A percentile compares a stretch with the other conserved stretches of the same genome.
Evolutionary conservation across 2,113 vertebrate genomes (phyloP).

Genomic region (Petrocephalus microphthalmus): DNA sequence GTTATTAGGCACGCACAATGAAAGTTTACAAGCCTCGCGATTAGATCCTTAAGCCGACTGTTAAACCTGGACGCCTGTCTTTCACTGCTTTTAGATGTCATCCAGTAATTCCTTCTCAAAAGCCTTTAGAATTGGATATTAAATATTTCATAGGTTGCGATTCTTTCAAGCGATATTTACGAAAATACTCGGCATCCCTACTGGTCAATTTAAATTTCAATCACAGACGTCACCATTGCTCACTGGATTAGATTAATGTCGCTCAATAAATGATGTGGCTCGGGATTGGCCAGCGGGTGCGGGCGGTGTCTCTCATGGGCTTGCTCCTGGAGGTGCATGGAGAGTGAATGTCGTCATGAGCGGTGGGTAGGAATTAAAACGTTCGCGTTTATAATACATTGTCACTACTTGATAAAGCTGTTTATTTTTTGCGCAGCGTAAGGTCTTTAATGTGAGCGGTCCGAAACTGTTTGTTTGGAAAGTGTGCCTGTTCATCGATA

Average conservation of each 20-base stretch:
- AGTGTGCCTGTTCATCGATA: conserved; percentile 18
- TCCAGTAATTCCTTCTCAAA: not conserved
- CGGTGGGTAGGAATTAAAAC: conserved; percentile 78
- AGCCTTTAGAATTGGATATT: conserved; percentile 32
- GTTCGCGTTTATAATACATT: conserved; percentile 69
- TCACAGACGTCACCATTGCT: conserved; percentile 18
- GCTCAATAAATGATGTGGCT: conserved; percentile 20
- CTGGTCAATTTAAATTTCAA: conserved; percentile 41
- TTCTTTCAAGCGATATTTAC: conserved; percentile 23
- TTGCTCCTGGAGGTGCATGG: conserved; percentile 63
- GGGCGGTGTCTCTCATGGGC: conserved; percentile 55
- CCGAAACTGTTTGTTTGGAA: conserved; percentile 30
- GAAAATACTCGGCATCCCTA: accelerated
- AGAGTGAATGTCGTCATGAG: conserved; percentile 78
- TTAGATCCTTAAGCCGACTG: not conserved
- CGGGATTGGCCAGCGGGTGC: conserved; percentile 55
- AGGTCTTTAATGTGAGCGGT: conserved; percentile 8
- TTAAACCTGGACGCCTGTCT: not conserved
- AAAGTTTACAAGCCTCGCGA: not conserved
- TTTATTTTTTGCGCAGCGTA: conserved; percentile 25
- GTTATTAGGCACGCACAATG: not conserved
- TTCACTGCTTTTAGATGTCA: not conserved
- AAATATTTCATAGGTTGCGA: conserved; percentile 44
- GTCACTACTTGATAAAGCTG: conserved; percentile 52
- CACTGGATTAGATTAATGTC: conserved; percentile 38